phyloP scores from a whole-genome alignment of 1,140 invertebrate genomes.

The Cyclargus thomasi region DNA sequence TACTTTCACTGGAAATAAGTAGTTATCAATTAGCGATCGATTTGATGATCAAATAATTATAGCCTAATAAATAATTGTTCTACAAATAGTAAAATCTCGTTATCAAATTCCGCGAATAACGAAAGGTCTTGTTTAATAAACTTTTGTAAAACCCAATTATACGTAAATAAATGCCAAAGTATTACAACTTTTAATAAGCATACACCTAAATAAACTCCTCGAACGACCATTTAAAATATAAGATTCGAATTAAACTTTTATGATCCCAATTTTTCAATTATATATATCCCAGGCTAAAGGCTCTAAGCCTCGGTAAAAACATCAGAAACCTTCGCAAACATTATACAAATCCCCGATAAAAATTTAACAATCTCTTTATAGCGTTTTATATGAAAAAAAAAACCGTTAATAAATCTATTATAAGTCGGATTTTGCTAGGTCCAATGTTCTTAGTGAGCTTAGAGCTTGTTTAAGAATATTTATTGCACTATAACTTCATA shows the following conservation, averaged over 20 bases:
- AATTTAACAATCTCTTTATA: conserved; percentile 25
- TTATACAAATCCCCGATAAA: conserved; percentile 36
- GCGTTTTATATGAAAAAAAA: neutral
- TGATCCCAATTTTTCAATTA: conserved; percentile 27
- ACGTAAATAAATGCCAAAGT: neutral
- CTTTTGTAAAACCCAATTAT: neutral
- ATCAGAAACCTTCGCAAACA: conserved; percentile 29
- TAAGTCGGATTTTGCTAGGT: neutral
- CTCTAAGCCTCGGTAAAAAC: conserved; percentile 29
- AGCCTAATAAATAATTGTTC: too few species aligned
- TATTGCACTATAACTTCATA: neutral
- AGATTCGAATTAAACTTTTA: neutral
- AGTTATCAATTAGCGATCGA: too few species aligned
- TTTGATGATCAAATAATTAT: too few species aligned
- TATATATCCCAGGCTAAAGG: conserved; percentile 28
- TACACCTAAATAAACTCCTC: neutral
- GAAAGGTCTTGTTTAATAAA: neutral
- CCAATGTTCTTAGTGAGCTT: neutral
- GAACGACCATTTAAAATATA: neutral
- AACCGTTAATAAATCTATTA: neutral
- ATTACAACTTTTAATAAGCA: neutral
- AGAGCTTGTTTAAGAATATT: neutral
- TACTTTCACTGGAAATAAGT: too few species aligned
- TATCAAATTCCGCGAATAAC: neutral
- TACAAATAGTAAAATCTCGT: too few species aligned